phyloP scores from a whole-genome alignment of 2,113 vertebrate genomes.

The Nettapus auritus region DNA sequence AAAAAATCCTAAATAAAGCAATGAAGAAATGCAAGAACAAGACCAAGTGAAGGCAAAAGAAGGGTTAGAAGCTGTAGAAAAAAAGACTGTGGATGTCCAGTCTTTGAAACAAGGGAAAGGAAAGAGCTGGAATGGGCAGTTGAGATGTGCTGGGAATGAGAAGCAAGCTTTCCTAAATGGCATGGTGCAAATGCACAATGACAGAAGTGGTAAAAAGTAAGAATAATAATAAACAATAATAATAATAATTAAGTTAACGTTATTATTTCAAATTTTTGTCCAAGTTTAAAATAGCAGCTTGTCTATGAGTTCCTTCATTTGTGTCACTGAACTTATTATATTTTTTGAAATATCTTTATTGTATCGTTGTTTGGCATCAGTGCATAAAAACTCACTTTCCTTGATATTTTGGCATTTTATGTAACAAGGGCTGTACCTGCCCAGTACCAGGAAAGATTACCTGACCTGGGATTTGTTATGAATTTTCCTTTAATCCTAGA shows the following conservation, averaged over 20 bases:
- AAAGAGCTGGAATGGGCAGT: background rate
- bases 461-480: background rate
- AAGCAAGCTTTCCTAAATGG: background rate
- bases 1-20: background rate
- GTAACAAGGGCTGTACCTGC: background rate
- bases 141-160: background rate
- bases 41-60: background rate
- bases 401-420: background rate
- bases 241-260: background rate
- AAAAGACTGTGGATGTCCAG: background rate
- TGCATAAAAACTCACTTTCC: background rate
- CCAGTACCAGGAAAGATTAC: background rate
- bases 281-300: background rate
- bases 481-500: background rate
- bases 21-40: background rate
- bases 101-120: background rate
- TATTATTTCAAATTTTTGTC: background rate
- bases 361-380: background rate
- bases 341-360: background rate
- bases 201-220: background rate
- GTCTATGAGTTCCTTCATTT: background rate
- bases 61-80: background rate
- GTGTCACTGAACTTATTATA: background rate
- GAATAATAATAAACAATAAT: background rate
- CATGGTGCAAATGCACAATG: background rate